Percentiles rank a stretch among this genome's conserved stretches.
Conservation (phyloP, 1,140 invertebrate genomes). For the Cotesia typhae region DNA sequence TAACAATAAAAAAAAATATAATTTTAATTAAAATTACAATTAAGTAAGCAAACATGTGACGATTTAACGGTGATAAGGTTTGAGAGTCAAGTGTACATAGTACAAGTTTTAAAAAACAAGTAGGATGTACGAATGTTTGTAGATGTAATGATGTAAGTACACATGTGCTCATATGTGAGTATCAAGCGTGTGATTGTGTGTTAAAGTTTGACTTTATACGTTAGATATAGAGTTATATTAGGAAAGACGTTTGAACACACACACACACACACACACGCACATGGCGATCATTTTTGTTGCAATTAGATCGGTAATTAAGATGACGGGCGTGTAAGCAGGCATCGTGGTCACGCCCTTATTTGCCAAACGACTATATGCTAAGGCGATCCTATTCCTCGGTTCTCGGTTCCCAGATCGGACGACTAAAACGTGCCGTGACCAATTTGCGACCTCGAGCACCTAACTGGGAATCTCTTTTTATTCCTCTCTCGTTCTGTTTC, state of each 20-base stretch:
- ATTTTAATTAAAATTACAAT: too few relatives aligned
- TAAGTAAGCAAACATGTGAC: too few relatives aligned
- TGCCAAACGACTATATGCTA: slow-evolving; percentile 21
- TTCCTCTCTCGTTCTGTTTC: not conserved
- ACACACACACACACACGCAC: slow-evolving; percentile 5
- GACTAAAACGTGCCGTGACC: slow-evolving; percentile 11
- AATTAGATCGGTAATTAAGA: slow-evolving; percentile 41
- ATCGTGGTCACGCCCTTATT: slow-evolving; percentile 41
- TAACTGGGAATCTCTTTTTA: too few relatives aligned
- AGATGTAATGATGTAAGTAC: too few relatives aligned
- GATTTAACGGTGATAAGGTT: too few relatives aligned
- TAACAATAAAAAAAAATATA: too few relatives aligned
- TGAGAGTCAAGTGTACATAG: too few relatives aligned
- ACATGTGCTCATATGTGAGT: too few relatives aligned
- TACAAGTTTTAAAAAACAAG: too few relatives aligned
- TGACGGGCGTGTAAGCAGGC: slow-evolving; percentile 32
- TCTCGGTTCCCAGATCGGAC: slow-evolving; percentile 23
- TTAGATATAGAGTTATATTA: slow-evolving; percentile 2
- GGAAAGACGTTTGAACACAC: slow-evolving; percentile 11
- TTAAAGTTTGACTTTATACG: too few relatives aligned
- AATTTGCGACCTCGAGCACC: slow-evolving; percentile 27
- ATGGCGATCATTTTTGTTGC: slow-evolving; percentile 30
- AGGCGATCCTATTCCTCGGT: slow-evolving; percentile 34
- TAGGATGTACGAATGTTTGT: too few relatives aligned
- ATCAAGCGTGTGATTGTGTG: too few relatives aligned